Evolutionary conservation across 1,140 invertebrate species (phyloP).

Genomic region (Drosophila orosa): DNA sequence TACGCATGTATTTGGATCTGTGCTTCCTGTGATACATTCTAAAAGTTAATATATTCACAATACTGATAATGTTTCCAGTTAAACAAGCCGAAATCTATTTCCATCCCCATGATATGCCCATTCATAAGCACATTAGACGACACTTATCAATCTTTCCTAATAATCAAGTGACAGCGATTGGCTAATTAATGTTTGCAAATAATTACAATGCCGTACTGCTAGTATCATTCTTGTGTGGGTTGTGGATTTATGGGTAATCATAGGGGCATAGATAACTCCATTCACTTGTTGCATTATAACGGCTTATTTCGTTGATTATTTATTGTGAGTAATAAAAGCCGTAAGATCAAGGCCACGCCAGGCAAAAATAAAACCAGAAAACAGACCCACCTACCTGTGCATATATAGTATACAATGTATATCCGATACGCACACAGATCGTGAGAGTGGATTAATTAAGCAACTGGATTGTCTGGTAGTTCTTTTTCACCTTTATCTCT

Average conservation of each 20-base stretch:
- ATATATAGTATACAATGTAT: background rate
- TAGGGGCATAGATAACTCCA: conserved; percentile 11
- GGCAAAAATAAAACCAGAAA: conserved; percentile 22
- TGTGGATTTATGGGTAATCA: conserved; percentile 11
- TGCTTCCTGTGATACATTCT: background rate
- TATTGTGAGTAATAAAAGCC: conserved; percentile 28
- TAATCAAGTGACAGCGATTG: conserved; percentile 22
- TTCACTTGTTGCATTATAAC: conserved; percentile 32
- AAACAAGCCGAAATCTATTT: background rate
- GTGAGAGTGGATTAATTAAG: conserved; percentile 25
- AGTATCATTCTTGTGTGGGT: background rate
- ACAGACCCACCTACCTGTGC: conserved; percentile 8
- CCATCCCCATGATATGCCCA: background rate
- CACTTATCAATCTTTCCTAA: background rate
- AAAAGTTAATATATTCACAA: background rate
- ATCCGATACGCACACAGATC: conserved; percentile 3
- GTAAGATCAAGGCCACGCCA: conserved; percentile 51
- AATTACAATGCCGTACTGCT: conserved; percentile 1
- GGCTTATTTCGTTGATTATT: conserved; percentile 20
- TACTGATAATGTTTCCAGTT: background rate
- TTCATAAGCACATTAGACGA: background rate
- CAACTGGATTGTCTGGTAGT: conserved; percentile 39
- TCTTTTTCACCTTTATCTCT: conserved; percentile 21
- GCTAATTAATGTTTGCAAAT: conserved; percentile 35
- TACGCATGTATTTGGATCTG: too few relatives aligned